Evolutionary conservation across 1,140 invertebrate genomes (phyloP), one percentile per base, ranked within the genome.

Genomic region (Dryas iulia): DNA sequence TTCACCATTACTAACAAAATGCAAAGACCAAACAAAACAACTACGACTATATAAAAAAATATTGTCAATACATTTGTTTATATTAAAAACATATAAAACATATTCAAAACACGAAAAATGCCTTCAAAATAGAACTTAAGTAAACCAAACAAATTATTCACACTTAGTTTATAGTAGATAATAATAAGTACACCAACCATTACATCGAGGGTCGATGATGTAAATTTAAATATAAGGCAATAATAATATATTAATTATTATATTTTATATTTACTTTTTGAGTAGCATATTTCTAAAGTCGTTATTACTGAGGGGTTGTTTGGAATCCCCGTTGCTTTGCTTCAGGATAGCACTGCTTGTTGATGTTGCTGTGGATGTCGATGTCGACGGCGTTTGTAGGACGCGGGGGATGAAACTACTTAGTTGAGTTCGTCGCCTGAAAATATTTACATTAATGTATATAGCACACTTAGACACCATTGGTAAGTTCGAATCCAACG

Each of bases 341-440:
- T n/a, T 60, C 23, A 77, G 76, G 59, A 80, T 87, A 26, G 73
- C 35, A n/a, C 14, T 54, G 26, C n/a, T n/a, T n/a, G n/a, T n/a
- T n/a, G n/a, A n/a, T n/a, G 6, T 5, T 47, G 39, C 7, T 8
- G 26, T 65, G n/a, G 52, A 33, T 3, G 64, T 52, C 64, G 73
- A 53, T 70, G 86, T 81, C 0, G 81, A 80, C 0, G 86, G 66
- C 21, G 83, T 88, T 39, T 88, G 88, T 10, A 92, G 66, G 3
- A 92, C 89, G 59, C 87, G 84, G 0, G 91, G 91, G 23, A 92
- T 87, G 62, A 92, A 90, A 68, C 81, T 86, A 71, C 84, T 89
- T 5, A 92, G 79, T 64, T 91, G 87, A 0, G 91, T 92, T 28
- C 90, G 75, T 53, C 90, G 72, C 85, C 87, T 87, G 76, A 63